Conservation (phyloP, 37 sponge, comb jelly and placozoan species). For the Aplysina aerophoba region DNA sequence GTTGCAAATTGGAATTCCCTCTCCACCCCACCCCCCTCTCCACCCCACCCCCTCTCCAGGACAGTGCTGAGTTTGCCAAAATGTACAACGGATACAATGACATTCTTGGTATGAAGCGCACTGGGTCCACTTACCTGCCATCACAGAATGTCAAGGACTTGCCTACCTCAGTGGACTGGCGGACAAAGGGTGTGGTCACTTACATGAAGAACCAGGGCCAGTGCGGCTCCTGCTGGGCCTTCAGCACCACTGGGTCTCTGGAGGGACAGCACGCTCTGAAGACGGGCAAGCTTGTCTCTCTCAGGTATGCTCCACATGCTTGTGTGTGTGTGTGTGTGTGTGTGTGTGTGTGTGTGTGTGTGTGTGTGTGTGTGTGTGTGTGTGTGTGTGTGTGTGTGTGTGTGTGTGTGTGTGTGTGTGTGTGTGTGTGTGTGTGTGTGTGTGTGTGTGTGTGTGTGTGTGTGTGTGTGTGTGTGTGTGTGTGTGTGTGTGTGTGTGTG, state of each 20-base stretch:
- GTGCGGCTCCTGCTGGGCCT: slow-evolving; percentile 98
- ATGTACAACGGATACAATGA: no score
- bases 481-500: background rate
- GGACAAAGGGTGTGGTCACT: slow-evolving; percentile 3
- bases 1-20: no score
- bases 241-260: slow-evolving; percentile 92
- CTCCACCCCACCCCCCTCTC: no score
- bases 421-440: background rate
- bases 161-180: slow-evolving; percentile 25
- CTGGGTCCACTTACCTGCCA: background rate
- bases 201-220: slow-evolving; percentile 15
- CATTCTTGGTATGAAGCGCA: background rate
- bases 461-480: background rate
- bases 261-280: slow-evolving; percentile 90
- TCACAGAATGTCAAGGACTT: background rate
- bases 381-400: background rate
- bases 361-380: background rate
- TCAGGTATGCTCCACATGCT: slow-evolving; percentile 6
- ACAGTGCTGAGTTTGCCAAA: no score
- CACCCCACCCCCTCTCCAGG: background rate
- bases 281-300: slow-evolving; percentile 80
- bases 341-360: background rate
- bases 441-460: background rate
- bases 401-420: background rate
- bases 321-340: background rate